A percentile compares a stretch with the other conserved stretches of the same genome.
These are phyloP conservation scores for Bombus fervidus DNA, from an alignment of 1,140 invertebrate genomes.

Conservation along the genomic window DNA sequence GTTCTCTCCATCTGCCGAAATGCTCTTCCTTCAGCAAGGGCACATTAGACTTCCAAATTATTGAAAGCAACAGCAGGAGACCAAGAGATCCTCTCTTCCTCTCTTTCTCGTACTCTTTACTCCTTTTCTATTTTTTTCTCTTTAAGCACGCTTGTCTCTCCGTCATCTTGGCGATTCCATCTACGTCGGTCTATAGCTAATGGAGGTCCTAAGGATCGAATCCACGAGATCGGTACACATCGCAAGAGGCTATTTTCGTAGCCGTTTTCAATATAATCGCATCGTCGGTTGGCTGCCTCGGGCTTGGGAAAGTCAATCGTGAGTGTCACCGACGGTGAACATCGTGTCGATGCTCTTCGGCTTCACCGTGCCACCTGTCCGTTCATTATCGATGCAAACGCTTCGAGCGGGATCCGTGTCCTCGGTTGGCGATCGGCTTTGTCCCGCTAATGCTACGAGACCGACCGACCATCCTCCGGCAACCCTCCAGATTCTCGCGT, in stretches of 20 bases:
- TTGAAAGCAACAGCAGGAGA: conserved; percentile 72
- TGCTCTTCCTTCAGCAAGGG: conserved; percentile 36
- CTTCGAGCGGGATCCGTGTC: conserved; percentile 13
- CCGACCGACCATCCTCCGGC: neutral
- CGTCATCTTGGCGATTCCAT: conserved; percentile 29
- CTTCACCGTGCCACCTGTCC: conserved; percentile 23
- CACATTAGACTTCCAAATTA: conserved; percentile 79
- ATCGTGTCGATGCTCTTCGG: neutral
- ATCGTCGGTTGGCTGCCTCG: neutral
- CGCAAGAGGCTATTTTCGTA: neutral
- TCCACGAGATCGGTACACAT: conserved; percentile 6
- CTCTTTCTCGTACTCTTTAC: neutral
- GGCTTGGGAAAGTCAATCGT: neutral
- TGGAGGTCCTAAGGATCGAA: neutral
- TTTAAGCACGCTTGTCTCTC: conserved; percentile 28
- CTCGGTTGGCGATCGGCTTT: conserved; percentile 7
- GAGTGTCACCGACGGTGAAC: neutral
- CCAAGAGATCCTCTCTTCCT: neutral
- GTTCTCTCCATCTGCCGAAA: conserved; percentile 12
- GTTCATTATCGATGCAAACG: conserved; percentile 36
- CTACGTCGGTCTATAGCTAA: conserved; percentile 5
- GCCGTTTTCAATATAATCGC: conserved; percentile 31
- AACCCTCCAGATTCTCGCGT: neutral
- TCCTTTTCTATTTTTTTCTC: neutral
- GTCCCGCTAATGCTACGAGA: conserved; percentile 12